A percentile compares a stretch with the other conserved stretches of the same genome.
Evolutionary conservation across 2,888 invertebrate species (phyloP).

Genomic region (Anticlea derivata): DNA sequence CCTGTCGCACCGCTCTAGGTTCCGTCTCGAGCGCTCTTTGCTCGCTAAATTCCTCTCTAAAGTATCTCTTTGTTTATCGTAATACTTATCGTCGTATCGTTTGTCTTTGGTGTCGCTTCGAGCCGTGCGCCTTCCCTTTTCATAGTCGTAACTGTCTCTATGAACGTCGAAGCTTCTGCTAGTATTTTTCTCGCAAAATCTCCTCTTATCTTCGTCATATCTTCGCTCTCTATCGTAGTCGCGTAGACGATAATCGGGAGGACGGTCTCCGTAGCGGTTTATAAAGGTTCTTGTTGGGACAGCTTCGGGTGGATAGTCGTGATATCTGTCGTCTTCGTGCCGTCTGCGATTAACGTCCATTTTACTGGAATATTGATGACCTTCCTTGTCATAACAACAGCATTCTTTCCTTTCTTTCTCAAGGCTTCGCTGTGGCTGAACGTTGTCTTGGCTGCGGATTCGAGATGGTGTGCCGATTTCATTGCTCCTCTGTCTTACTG

Average conservation of each 20-base stretch:
- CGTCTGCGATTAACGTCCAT: conserved; percentile 48
- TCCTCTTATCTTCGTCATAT: conserved; percentile 56
- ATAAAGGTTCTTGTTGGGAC: conserved; percentile 52
- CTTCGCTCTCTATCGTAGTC: conserved; percentile 49
- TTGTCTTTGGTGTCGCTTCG: conserved; percentile 60
- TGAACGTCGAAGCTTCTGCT: conserved; percentile 68
- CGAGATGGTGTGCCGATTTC: conserved; percentile 48
- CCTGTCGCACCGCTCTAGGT: conserved; percentile 61
- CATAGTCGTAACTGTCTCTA: conserved; percentile 58
- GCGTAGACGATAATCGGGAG: conserved; percentile 44
- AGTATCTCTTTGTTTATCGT: conserved; percentile 48
- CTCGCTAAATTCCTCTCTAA: conserved; percentile 40
- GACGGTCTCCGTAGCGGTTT: conserved; percentile 45
- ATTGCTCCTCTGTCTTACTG: conserved; percentile 45
- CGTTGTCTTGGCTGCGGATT: conserved; percentile 62
- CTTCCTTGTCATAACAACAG: conserved; percentile 48
- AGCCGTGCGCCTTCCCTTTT: conserved; percentile 51
- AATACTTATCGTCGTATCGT: conserved; percentile 56
- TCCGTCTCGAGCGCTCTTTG: conserved; percentile 53
- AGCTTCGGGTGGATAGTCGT: conserved; percentile 49
- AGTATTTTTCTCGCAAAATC: conserved; percentile 59
- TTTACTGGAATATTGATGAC: conserved; percentile 54
- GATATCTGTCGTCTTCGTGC: conserved; percentile 42
- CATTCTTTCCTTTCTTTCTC: conserved; percentile 47
- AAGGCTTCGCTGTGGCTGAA: conserved; percentile 30